Percentiles rank a stretch among this genome's conserved stretches.
phyloP scores from a whole-genome alignment of 1,140 invertebrate genomes.

The Drosophila sucinea region DNA sequence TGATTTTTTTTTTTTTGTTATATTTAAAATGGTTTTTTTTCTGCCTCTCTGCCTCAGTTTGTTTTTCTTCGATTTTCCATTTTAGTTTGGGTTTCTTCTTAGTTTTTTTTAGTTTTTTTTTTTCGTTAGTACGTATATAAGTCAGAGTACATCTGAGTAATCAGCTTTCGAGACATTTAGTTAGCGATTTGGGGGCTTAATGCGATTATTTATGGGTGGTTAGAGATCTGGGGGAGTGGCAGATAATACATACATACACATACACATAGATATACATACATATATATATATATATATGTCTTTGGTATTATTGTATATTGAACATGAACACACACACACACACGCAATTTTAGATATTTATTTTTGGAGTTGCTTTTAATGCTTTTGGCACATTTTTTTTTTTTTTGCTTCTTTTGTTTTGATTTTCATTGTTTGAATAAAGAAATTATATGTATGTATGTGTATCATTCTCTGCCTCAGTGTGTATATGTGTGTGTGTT shows the following conservation, averaged over 20 bases:
- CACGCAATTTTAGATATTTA: constrained; percentile 14
- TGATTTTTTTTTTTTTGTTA: constrained; percentile 51
- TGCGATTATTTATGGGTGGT: background rate
- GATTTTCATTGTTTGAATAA: constrained; percentile 45
- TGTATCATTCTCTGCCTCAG: constrained; percentile 17
- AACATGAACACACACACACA: constrained; percentile 37
- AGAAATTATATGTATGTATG: constrained; percentile 21
- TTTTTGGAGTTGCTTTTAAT: constrained; percentile 43
- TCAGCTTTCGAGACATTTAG: constrained; percentile 21
- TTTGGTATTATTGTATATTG: constrained; percentile 34
- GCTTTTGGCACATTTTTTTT: constrained; percentile 49
- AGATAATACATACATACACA: constrained; percentile 39
- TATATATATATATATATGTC: constrained; percentile 1
- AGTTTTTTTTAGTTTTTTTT: background rate
- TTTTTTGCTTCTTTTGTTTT: constrained; percentile 22
- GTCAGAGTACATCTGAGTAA: constrained; percentile 58
- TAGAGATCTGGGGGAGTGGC: constrained; percentile 26
- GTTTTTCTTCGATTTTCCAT: constrained; percentile 14
- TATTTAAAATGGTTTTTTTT: constrained; percentile 50
- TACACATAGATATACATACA: constrained; percentile 6
- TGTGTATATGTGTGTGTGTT: constrained; percentile 18
- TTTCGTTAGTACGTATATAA: constrained; percentile 53
- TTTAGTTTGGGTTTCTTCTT: background rate
- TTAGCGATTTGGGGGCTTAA: background rate
- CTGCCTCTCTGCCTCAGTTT: background rate